Conservation (phyloP, 2,113 vertebrate genomes). For the Gambusia holbrooki region DNA sequence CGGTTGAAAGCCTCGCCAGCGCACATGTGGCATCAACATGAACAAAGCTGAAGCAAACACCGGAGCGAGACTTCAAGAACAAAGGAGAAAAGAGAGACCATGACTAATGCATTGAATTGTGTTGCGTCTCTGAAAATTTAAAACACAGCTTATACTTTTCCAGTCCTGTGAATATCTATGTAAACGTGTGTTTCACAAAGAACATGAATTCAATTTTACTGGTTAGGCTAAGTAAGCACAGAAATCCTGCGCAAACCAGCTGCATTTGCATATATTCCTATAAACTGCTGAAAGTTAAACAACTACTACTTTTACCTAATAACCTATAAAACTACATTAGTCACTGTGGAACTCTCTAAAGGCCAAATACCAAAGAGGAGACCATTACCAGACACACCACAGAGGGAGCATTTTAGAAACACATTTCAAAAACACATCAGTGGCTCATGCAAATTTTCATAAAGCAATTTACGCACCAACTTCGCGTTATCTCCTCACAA, state of each 20-base stretch:
- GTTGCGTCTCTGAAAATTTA: conserved; percentile 37
- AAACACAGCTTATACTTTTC: conserved; percentile 39
- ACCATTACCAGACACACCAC: conserved; percentile 14
- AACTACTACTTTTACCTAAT: conserved; percentile 12
- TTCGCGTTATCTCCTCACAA: conserved; percentile 1
- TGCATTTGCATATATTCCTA: conserved; percentile 2
- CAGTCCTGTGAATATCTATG: conserved; percentile 26
- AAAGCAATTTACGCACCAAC: conserved; percentile 4
- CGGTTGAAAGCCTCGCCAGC: conserved; percentile 65
- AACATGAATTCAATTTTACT: conserved; percentile 40
- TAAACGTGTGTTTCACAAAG: conserved; percentile 26
- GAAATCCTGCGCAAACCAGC: conserved; percentile 26
- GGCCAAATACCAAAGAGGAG: conserved; percentile 34
- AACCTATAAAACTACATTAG: conserved; percentile 35
- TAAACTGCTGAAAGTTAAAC: conserved; percentile 27
- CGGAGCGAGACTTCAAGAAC: conserved; percentile 46
- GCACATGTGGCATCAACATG: conserved; percentile 80
- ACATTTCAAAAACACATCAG: background rate
- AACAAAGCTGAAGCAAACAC: conserved; percentile 49
- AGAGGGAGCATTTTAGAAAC: background rate
- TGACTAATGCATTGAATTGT: conserved; percentile 50
- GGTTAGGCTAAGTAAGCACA: conserved; percentile 33
- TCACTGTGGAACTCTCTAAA: conserved; percentile 20
- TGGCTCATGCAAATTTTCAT: background rate
- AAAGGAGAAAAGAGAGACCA: conserved; percentile 32